Evolutionary conservation across 2,113 vertebrate genomes (phyloP).

Genomic region (Cettia cetti): DNA sequence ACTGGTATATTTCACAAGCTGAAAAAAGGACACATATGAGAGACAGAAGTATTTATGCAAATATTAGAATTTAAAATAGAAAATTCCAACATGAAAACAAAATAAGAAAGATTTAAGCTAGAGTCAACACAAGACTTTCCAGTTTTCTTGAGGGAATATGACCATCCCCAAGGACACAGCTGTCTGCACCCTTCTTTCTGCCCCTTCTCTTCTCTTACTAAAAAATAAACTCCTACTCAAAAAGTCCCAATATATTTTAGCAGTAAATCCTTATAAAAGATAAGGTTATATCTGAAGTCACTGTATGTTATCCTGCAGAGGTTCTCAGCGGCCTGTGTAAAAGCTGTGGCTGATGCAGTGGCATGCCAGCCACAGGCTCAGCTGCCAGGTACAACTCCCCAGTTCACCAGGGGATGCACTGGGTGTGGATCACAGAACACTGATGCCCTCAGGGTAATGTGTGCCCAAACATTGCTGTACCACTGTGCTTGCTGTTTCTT

Average conservation of each 20-base stretch:
- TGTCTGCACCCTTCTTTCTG: not conserved
- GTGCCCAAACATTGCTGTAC: not conserved
- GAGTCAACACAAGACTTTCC: not conserved
- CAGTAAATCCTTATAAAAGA: not conserved
- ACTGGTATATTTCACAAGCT: not conserved
- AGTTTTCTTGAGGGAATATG: not conserved
- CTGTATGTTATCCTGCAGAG: not conserved
- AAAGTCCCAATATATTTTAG: not conserved
- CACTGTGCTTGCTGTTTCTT: not conserved
- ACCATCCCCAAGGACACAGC: not conserved
- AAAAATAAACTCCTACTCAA: not conserved
- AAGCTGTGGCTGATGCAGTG: not conserved
- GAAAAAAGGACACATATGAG: not conserved
- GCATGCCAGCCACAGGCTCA: not conserved
- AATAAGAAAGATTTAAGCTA: not conserved
- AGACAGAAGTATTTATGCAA: not conserved
- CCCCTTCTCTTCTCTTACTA: not conserved
- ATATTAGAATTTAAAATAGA: not conserved
- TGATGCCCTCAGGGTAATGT: not conserved
- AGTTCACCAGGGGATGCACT: rapidly evolving
- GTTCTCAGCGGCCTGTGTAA: not conserved
- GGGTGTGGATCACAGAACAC: rapidly evolving
- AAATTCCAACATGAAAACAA: not conserved
- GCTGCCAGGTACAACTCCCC: not conserved
- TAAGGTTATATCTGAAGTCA: not conserved